Evolutionary conservation across 2,888 invertebrate genomes (phyloP).

Genomic region (Cancer borealis): DNA sequence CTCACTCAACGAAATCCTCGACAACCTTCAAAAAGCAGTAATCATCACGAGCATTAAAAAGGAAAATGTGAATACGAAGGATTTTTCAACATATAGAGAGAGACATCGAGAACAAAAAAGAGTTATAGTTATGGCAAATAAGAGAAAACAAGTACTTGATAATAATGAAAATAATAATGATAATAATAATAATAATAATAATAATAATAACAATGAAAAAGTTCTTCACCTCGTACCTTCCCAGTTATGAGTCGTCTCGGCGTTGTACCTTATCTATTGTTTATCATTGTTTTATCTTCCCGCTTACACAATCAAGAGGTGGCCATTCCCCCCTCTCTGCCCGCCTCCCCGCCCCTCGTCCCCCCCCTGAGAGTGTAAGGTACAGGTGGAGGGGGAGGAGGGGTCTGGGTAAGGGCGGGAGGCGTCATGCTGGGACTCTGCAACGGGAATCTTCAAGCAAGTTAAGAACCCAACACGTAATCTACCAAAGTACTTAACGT

Average conservation of each 20-base stretch:
- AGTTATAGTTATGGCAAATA: background rate
- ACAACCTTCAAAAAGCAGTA: too few relatives aligned
- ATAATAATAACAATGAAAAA: background rate
- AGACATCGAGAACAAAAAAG: too few relatives aligned
- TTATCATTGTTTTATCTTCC: constrained; percentile 22
- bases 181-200: background rate
- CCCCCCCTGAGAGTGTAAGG: background rate
- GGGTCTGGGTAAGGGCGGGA: background rate
- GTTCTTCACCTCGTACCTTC: background rate
- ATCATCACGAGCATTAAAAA: too few relatives aligned
- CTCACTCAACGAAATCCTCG: too few relatives aligned
- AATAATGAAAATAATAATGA: too few relatives aligned
- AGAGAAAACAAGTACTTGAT: background rate
- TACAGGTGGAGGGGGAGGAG: background rate
- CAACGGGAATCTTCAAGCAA: constrained; percentile 33
- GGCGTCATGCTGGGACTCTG: constrained; percentile 22
- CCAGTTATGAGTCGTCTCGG: constrained; percentile 29
- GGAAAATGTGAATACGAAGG: too few relatives aligned
- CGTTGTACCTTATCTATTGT: constrained; percentile 13
- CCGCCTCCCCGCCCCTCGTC: background rate
- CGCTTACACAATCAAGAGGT: constrained; percentile 21
- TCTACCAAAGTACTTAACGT: background rate
- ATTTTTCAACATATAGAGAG: too few relatives aligned
- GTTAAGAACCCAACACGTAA: constrained; percentile 8
- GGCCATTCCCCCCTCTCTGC: background rate